Conservation (phyloP, 1,140 invertebrate species). For the Bursaphelenchus mucronatus region DNA sequence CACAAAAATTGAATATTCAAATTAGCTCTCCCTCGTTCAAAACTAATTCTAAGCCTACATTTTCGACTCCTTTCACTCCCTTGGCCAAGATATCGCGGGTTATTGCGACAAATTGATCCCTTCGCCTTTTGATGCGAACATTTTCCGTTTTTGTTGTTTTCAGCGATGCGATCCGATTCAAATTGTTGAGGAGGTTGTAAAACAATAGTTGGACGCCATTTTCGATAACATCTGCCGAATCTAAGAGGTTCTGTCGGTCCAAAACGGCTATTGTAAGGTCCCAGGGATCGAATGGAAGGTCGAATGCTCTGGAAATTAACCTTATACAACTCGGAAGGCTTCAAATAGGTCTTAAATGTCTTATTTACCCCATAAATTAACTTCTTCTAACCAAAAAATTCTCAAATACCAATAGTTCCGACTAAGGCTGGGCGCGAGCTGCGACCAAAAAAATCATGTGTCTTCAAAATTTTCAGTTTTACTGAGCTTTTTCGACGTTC, state of each 20-base stretch:
- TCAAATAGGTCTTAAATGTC: conserved; percentile 47
- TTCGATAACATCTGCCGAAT: conserved; percentile 65
- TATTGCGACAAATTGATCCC: conserved; percentile 71
- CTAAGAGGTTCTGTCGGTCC: conserved; percentile 69
- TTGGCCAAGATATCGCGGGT: conserved; percentile 69
- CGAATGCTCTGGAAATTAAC: conserved; percentile 63
- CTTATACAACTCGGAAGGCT: conserved; percentile 80
- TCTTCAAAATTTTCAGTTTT: conserved; percentile 3
- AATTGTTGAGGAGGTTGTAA: conserved; percentile 30
- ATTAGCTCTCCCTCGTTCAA: not conserved
- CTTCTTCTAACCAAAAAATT: no score
- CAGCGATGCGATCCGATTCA: conserved; percentile 16
- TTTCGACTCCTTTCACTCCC: conserved; percentile 65
- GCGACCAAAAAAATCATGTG: conserved; percentile 13
- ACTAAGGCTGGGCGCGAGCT: not conserved
- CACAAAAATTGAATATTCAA: no score
- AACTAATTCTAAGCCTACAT: conserved; percentile 63
- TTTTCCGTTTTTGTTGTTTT: conserved; percentile 57
- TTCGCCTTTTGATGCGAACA: conserved; percentile 67
- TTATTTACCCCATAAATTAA: not conserved
- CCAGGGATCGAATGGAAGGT: conserved; percentile 70
- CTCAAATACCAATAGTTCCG: no score
- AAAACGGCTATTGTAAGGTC: conserved; percentile 76
- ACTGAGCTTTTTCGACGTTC: not conserved
- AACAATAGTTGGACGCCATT: conserved; percentile 62